Evolutionary conservation across 2,888 invertebrate species (phyloP), one percentile per base, ranked within the genome.

Genomic region (Macrophya alboannulata): DNA sequence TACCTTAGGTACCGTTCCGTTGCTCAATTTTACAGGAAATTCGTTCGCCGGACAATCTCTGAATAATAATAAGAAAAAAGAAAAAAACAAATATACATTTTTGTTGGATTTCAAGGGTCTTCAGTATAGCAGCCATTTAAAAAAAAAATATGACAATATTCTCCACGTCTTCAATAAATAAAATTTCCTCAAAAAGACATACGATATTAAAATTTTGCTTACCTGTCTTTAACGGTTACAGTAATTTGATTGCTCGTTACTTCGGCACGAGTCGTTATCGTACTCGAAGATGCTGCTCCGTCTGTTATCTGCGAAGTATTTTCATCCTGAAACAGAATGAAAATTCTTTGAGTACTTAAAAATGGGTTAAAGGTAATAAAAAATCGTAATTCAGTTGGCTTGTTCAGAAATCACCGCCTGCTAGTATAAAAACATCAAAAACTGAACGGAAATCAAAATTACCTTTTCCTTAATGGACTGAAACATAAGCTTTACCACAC

Each of bases 231-330:
- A 87, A 93, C 89, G 59, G 93, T 93, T 88, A 93, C 93, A 86
- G 92, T 93, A 87, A 93, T 92, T 88, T 93, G 92, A 89, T 91
- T 92, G 89, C 89, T 92, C 85, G 93, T 90, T 85, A 91, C 90
- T 89, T 92, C 92, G 90, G 92, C 92, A 86, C 91, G 90, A 90
- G 93, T 88, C 86, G 90, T 90, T 92, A 93, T 91, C 91, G 94
- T 91, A 92, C 94, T 93, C 87, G 94, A 94, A 87, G 94, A 94
- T 88, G 94, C 94, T 90, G 95, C 95, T 91, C 87, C 88, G 85
- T 93, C 93, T 86, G 90, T 92, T 89, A 92, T 92, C 93, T 93
- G 90, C 31, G 87, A 88, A 51, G 25, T n/a, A 74, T 85, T 71
- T 84, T 74, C 83, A 83, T 83, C 83, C 83, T 83, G 83, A 3